A percentile compares a stretch with the other conserved stretches of the same genome.
phyloP scores from a whole-genome alignment of 2,797 vertebrate species.

The Molothrus ater region DNA sequence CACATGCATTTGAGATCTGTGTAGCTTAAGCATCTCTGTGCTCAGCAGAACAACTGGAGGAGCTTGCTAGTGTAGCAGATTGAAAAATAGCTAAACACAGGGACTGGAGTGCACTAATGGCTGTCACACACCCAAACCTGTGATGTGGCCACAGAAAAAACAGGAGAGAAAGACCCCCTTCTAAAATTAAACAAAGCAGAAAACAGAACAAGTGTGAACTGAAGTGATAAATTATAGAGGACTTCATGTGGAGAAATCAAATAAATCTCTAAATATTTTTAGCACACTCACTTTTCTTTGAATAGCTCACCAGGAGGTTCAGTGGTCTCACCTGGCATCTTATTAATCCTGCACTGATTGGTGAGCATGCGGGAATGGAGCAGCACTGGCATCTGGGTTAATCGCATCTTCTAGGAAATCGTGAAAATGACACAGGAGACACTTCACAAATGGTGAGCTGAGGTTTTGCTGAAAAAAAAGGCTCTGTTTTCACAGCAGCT shows the following conservation, averaged over 20 bases:
- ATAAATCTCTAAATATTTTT: conserved; percentile 62
- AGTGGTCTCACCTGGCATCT: conserved; percentile 9
- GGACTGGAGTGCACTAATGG: background rate
- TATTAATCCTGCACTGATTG: conserved; percentile 32
- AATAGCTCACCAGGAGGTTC: conserved; percentile 25
- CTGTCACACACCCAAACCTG: background rate
- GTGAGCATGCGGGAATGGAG: background rate
- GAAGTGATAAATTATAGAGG: conserved; percentile 28
- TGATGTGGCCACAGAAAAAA: background rate
- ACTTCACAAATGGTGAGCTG: background rate
- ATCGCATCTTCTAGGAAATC: background rate
- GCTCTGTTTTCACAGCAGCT: background rate
- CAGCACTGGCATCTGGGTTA: background rate
- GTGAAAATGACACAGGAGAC: background rate
- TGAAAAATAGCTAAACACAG: background rate
- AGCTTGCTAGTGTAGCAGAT: background rate
- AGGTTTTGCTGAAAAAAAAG: background rate
- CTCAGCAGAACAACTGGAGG: background rate
- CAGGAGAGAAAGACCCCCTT: background rate
- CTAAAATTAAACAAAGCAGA: conserved; percentile 1
- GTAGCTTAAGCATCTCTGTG: background rate
- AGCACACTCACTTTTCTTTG: conserved; percentile 22
- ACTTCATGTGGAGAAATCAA: conserved; percentile 35
- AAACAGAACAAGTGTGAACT: background rate
- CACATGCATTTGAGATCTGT: background rate